These are phyloP conservation scores for Symphodus melops DNA, from an alignment of 2,113 vertebrate species.

Conservation along the genomic window DNA sequence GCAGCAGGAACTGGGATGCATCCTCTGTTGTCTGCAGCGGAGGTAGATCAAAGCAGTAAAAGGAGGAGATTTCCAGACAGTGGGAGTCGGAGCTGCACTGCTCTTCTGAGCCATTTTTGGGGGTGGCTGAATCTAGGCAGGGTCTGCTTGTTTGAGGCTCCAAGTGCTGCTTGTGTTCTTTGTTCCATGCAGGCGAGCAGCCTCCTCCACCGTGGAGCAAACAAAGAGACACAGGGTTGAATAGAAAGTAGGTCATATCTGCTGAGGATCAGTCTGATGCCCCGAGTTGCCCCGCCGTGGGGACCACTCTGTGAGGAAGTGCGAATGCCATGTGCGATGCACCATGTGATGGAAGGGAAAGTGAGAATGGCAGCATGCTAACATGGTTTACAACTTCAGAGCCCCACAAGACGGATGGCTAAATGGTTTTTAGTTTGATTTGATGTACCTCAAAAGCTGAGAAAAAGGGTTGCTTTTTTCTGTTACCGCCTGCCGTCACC, in stretches of 20 bases:
- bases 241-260: slow-evolving; percentile 83
- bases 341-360: slow-evolving; percentile 25
- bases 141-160: slow-evolving; percentile 56
- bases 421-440: slow-evolving; percentile 8
- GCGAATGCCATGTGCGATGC: slow-evolving; percentile 47
- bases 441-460: slow-evolving; percentile 4
- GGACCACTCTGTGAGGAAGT: slow-evolving; percentile 52
- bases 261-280: slow-evolving; percentile 68
- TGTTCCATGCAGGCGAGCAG: slow-evolving; percentile 60
- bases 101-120: slow-evolving; percentile 36
- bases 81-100: slow-evolving; percentile 17
- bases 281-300: slow-evolving; percentile 53
- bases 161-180: slow-evolving; percentile 61
- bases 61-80: slow-evolving; percentile 30
- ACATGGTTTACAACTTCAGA: slow-evolving; percentile 22
- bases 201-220: slow-evolving; percentile 58
- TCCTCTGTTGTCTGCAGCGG: slow-evolving; percentile 36
- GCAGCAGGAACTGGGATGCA: slow-evolving; percentile 24
- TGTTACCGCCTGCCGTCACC: neutral
- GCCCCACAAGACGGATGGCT: neutral
- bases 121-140: slow-evolving; percentile 47
- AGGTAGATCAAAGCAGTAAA: slow-evolving; percentile 49
- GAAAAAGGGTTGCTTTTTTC: slow-evolving; percentile 16
- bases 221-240: slow-evolving; percentile 78
- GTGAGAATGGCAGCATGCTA: slow-evolving; percentile 46